A percentile compares a stretch with the other conserved stretches of the same genome.
Evolutionary conservation across 2,888 invertebrate genomes (phyloP).

Genomic region (Noctua janthina): DNA sequence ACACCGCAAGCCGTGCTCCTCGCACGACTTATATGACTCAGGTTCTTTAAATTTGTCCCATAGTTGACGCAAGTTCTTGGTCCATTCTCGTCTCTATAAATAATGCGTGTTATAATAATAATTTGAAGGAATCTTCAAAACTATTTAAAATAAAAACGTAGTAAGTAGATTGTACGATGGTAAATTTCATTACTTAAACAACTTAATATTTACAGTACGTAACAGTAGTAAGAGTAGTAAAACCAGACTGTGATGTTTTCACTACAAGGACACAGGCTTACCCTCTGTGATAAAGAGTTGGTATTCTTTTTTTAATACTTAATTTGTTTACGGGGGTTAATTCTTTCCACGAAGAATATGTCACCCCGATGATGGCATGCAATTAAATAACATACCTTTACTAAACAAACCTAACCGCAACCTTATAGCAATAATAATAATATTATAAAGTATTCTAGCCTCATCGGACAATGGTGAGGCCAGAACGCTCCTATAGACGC

Average conservation of each 20-base stretch:
- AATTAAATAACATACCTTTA: not conserved
- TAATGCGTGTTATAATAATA: not conserved
- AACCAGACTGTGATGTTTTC: not conserved
- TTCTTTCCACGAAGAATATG: not conserved
- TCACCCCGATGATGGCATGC: not conserved
- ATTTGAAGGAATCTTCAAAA: not conserved
- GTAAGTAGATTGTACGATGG: not conserved
- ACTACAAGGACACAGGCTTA: not conserved
- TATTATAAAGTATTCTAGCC: too few species aligned
- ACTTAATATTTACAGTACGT: not conserved
- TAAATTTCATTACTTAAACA: not conserved
- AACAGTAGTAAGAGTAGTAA: not conserved
- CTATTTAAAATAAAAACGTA: not conserved
- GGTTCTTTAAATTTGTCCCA: slow-evolving; percentile 82
- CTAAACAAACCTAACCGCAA: too few species aligned
- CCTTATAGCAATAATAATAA: too few species aligned
- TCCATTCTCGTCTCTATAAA: slow-evolving; percentile 83
- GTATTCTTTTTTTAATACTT: not conserved
- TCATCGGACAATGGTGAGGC: too few species aligned
- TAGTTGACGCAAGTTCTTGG: slow-evolving; percentile 83
- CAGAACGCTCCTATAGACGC: too few species aligned
- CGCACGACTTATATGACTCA: slow-evolving; percentile 77
- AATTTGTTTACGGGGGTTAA: not conserved
- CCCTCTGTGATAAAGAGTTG: not conserved
- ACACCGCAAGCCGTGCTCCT: slow-evolving; percentile 80